A percentile compares a stretch with the other conserved stretches of the same genome.
These are phyloP conservation scores for Candidula unifasciata DNA, from an alignment of 2,888 invertebrate genomes.

Conservation along the genomic window DNA sequence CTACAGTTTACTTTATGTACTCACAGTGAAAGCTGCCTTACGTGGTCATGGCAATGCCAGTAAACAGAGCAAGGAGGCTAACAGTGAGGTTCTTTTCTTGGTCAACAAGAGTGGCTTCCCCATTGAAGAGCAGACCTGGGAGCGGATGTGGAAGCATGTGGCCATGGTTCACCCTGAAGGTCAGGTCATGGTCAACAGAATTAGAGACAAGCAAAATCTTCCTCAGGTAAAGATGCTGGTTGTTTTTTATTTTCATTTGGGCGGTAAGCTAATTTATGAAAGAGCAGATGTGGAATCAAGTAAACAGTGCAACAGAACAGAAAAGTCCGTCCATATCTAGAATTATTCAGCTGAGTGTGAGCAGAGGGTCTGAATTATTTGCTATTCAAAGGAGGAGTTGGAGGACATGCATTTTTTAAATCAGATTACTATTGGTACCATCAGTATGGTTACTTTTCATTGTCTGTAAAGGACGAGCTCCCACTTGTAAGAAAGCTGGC, in stretches of 20 bases:
- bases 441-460: too few relatives aligned
- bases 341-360: too few relatives aligned
- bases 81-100: slow-evolving; percentile 76
- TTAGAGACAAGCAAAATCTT: slow-evolving; percentile 60
- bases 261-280: too few relatives aligned
- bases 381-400: too few relatives aligned
- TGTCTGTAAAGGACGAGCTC: too few relatives aligned
- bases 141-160: slow-evolving; percentile 77
- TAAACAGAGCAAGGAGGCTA: slow-evolving; percentile 68
- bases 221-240: slow-evolving; percentile 63
- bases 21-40: background rate
- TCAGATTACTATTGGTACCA: too few relatives aligned
- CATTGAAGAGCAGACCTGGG: slow-evolving; percentile 75
- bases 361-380: too few relatives aligned
- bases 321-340: too few relatives aligned
- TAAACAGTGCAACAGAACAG: too few relatives aligned
- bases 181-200: slow-evolving; percentile 62
- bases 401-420: too few relatives aligned
- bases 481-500: too few relatives aligned
- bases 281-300: too few relatives aligned
- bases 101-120: slow-evolving; percentile 77
- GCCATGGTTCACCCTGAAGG: slow-evolving; percentile 74
- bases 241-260: background rate
- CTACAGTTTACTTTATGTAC: background rate
- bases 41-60: slow-evolving; percentile 45